These are phyloP conservation scores for Asarcornis scutulata DNA, from an alignment of 2,113 vertebrate species.

Conservation along the genomic window DNA sequence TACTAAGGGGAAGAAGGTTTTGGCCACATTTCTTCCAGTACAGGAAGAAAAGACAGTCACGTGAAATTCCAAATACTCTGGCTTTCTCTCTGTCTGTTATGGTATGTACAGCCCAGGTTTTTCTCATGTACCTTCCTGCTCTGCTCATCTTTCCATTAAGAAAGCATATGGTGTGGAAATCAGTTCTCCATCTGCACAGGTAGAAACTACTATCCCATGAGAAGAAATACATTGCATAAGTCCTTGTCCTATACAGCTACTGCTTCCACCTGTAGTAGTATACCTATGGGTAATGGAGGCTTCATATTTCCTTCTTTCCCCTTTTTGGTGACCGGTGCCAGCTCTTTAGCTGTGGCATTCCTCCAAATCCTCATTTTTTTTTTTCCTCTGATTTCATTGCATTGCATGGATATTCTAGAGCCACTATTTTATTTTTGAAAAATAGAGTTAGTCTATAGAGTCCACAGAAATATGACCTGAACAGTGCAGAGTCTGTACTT, in stretches of 20 bases:
- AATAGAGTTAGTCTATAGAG: neutral
- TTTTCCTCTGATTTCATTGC: neutral
- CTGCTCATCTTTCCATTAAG: neutral
- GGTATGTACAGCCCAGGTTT: neutral
- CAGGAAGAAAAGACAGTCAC: neutral
- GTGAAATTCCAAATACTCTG: neutral
- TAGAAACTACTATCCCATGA: neutral
- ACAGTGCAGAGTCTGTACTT: neutral
- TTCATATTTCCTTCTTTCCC: neutral
- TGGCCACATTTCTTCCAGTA: neutral
- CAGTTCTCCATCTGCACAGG: neutral
- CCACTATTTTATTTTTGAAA: neutral
- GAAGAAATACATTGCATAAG: neutral
- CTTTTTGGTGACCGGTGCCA: neutral
- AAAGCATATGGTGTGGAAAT: neutral
- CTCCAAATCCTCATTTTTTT: neutral
- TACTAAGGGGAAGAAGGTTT: accelerated
- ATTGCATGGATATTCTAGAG: neutral
- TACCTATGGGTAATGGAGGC: accelerated
- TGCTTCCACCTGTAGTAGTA: neutral
- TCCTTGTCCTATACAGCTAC: neutral
- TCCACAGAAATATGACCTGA: neutral
- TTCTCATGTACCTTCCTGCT: neutral
- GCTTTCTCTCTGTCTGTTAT: neutral
- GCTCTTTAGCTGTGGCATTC: neutral